These are phyloP conservation scores for Idris sp. DNA, from an alignment of 1,140 invertebrate genomes.

Conservation along the genomic window DNA sequence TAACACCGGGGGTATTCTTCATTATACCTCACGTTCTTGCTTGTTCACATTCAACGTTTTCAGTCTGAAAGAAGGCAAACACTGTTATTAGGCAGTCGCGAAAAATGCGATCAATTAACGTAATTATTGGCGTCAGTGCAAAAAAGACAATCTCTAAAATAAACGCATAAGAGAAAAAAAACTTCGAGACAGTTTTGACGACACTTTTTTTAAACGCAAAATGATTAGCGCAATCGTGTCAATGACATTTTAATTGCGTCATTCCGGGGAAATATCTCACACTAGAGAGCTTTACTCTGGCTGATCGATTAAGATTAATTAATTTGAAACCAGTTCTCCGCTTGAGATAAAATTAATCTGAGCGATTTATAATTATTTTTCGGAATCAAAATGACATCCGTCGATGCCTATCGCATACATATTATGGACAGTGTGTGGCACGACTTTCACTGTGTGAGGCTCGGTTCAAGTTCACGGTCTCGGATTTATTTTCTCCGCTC, in stretches of 20 bases:
- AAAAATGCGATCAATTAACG: constrained; percentile 33
- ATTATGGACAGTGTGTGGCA: constrained; percentile 31
- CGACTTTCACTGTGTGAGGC: constrained; percentile 50
- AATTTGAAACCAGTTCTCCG: constrained; percentile 23
- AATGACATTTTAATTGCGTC: constrained; percentile 45
- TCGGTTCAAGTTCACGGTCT: constrained; percentile 57
- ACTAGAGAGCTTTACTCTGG: background rate
- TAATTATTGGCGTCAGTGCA: constrained; percentile 35
- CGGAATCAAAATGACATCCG: constrained; percentile 16
- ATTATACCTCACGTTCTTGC: no score
- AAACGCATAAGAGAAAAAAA: no score
- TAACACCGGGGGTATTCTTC: no score
- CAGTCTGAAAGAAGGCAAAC: no score
- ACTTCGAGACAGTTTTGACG: constrained; percentile 5
- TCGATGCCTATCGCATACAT: constrained; percentile 37
- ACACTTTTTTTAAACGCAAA: constrained; percentile 8
- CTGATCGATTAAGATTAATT: constrained; percentile 51
- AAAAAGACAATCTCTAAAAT: no score
- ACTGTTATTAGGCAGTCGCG: constrained; percentile 20
- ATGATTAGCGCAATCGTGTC: background rate
- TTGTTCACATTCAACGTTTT: no score
- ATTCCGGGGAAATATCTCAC: constrained; percentile 30
- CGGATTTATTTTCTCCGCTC: constrained; percentile 50
- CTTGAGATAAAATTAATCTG: constrained; percentile 16
- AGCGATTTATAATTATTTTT: constrained; percentile 46